These are phyloP conservation scores for Ornithoptera priamus DNA, from an alignment of 2,888 invertebrate genomes.

Conservation along the genomic window DNA sequence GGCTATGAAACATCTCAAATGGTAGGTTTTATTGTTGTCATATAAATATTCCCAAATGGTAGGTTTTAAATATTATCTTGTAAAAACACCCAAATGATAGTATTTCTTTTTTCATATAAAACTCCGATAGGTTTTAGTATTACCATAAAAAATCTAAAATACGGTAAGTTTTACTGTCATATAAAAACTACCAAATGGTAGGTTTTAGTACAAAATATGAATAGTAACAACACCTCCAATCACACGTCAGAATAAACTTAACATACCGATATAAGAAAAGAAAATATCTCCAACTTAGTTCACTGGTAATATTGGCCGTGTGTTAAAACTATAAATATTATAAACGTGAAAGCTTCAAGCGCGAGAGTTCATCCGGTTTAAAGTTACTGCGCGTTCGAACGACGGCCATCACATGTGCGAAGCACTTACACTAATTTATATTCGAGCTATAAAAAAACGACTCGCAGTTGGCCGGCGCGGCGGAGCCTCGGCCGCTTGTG, in stretches of 20 bases:
- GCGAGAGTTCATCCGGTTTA: conserved; percentile 31
- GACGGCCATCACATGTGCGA: conserved; percentile 35
- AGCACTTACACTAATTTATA: conserved; percentile 35
- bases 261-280: conserved; percentile 21
- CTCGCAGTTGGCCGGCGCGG: not conserved
- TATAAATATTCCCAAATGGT: not conserved
- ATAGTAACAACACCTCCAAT: conserved; percentile 31
- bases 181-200: conserved; percentile 10
- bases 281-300: conserved; percentile 32
- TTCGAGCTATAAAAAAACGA: conserved; percentile 15
- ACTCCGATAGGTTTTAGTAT: no score
- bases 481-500: no score
- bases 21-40: no score
- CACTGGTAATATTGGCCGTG: conserved; percentile 36
- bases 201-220: conserved; percentile 25
- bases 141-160: not conserved
- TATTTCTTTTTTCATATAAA: no score
- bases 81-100: no score
- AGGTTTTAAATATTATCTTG: no score
- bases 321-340: conserved; percentile 28
- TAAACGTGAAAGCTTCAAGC: conserved; percentile 39
- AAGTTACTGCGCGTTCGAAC: conserved; percentile 38
- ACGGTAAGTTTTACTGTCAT: not conserved
- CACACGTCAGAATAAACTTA: conserved; percentile 34
- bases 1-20: conserved; percentile 8